A percentile compares a stretch with the other conserved stretches of the same genome.
phyloP scores from a whole-genome alignment of 2,797 vertebrate species.

The Sarcoramphus papa region DNA sequence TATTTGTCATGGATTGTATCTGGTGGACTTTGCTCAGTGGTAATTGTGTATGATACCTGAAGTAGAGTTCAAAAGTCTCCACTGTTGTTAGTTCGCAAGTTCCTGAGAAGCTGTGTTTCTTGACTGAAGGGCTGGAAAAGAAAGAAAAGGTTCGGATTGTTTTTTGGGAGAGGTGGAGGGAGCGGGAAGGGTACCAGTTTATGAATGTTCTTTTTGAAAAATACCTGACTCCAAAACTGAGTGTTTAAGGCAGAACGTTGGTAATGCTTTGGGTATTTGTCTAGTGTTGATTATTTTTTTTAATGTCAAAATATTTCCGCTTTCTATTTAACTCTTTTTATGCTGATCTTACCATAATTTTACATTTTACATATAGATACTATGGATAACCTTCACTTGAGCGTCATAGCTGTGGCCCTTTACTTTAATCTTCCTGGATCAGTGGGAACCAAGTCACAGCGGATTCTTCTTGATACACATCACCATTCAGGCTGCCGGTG shows the following conservation, averaged over 20 bases:
- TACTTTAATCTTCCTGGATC: slow-evolving; percentile 29
- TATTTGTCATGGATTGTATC: neutral
- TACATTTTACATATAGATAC: slow-evolving; percentile 38
- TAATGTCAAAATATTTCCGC: neutral
- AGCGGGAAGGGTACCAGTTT: neutral
- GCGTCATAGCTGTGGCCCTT: slow-evolving; percentile 18
- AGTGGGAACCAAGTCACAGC: neutral
- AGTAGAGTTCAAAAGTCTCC: slow-evolving; percentile 40
- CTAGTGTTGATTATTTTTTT: neutral
- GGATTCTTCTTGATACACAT: neutral
- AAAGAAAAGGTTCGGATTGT: neutral
- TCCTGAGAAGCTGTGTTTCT: neutral
- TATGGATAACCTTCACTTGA: slow-evolving; percentile 54
- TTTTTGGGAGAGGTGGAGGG: neutral
- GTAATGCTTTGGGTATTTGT: neutral
- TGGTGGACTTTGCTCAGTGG: slow-evolving; percentile 54
- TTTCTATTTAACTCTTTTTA: neutral
- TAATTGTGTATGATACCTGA: neutral
- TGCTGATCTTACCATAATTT: neutral
- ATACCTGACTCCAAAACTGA: neutral
- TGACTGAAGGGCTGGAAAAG: neutral
- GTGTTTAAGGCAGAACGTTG: neutral
- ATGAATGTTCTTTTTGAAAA: neutral
- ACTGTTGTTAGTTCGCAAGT: neutral
- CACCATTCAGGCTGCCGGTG: slow-evolving; percentile 61